Conservation (phyloP, 2,888 invertebrate species). For the Netelia virgata region DNA sequence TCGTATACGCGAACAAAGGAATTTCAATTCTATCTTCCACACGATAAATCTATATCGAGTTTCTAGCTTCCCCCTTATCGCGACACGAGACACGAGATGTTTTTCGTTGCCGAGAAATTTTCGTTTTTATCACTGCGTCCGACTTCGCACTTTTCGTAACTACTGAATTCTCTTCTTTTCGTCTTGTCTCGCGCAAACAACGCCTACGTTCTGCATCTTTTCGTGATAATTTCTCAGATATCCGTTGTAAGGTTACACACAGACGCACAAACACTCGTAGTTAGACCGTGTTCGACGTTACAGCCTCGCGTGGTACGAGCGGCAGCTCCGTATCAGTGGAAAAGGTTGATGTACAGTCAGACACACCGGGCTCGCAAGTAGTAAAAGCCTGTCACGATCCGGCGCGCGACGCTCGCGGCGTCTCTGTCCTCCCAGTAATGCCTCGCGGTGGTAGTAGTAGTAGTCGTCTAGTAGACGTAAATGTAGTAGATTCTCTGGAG, state of each 20-base stretch:
- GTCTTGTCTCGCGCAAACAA: background rate
- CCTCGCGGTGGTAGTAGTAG: conserved; percentile 45
- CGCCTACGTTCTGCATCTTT: background rate
- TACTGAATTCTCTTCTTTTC: conserved; percentile 36
- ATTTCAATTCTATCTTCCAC: background rate
- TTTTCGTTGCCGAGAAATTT: background rate
- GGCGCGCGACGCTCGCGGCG: conserved; percentile 63
- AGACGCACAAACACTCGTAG: background rate
- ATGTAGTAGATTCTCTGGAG: conserved; percentile 37
- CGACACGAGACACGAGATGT: background rate
- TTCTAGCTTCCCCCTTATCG: background rate
- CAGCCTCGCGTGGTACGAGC: conserved; percentile 32
- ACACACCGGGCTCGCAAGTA: conserved; percentile 55
- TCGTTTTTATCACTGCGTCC: conserved; percentile 9
- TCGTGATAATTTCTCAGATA: conserved; percentile 9
- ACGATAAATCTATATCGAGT: background rate
- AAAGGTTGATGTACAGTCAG: conserved; percentile 49
- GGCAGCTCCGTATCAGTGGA: conserved; percentile 43
- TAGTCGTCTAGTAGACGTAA: conserved; percentile 38
- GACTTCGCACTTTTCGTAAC: conserved; percentile 26
- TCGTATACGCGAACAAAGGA: conserved; percentile 16
- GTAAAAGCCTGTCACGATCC: conserved; percentile 63
- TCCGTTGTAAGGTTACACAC: background rate
- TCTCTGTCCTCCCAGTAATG: conserved; percentile 43
- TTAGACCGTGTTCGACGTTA: conserved; percentile 5